Conservation (phyloP, 2,113 vertebrate genomes). For the Mystacornis crossleyi region DNA sequence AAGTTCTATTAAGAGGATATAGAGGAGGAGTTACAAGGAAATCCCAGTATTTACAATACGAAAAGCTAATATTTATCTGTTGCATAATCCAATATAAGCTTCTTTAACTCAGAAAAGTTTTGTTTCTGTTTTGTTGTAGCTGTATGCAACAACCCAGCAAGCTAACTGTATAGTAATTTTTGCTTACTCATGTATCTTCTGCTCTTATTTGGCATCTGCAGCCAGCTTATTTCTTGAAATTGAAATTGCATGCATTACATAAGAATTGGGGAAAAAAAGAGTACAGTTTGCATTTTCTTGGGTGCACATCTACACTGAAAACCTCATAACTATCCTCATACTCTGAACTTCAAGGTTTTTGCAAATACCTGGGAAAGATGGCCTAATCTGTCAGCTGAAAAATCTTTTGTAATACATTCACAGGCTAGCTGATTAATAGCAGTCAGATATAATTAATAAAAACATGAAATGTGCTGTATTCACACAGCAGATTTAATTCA, state of each 20-base stretch:
- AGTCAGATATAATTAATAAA: not conserved
- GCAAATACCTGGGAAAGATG: not conserved
- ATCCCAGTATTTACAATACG: not conserved
- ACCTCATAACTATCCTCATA: not conserved
- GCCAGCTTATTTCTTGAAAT: not conserved
- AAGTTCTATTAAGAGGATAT: not conserved
- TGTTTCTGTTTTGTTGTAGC: not conserved
- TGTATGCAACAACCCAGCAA: not conserved
- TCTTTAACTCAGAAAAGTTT: not conserved
- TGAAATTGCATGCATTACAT: not conserved
- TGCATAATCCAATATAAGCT: not conserved
- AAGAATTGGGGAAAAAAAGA: not conserved
- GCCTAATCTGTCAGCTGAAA: not conserved
- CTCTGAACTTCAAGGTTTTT: not conserved
- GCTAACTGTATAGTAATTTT: not conserved
- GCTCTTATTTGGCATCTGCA: not conserved
- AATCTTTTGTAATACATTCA: not conserved
- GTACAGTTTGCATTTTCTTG: not conserved
- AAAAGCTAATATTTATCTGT: conserved; percentile 28
- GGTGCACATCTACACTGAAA: not conserved
- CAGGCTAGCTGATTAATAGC: not conserved
- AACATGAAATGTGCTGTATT: not conserved
- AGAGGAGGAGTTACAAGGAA: conserved; percentile 28
- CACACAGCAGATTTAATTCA: not conserved
- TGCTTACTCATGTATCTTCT: not conserved